These are phyloP conservation scores for Nicator chloris DNA, from an alignment of 2,113 vertebrate species.

Conservation along the genomic window DNA sequence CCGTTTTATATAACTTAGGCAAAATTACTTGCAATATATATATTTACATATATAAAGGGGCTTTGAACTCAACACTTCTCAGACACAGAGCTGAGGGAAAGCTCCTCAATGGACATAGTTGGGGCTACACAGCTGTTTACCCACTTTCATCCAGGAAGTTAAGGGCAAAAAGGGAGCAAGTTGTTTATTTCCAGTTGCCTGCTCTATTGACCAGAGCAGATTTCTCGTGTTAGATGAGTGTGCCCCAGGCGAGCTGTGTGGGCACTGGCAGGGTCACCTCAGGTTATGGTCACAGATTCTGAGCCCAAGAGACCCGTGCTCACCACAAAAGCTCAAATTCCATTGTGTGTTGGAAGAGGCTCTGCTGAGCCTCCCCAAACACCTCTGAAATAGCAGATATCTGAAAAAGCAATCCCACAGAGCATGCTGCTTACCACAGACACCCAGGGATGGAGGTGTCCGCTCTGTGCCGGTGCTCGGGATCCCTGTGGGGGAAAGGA, in stretches of 20 bases:
- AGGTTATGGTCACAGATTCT: neutral
- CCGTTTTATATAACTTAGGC: neutral
- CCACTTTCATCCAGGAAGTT: neutral
- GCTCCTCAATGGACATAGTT: neutral
- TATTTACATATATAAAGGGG: neutral
- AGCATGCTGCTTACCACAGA: rapidly evolving
- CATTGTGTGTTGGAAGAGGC: rapidly evolving
- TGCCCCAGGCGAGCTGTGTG: neutral
- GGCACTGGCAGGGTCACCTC: neutral
- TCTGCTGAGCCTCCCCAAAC: neutral
- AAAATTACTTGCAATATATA: neutral
- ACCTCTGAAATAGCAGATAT: neutral
- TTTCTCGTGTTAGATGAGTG: rapidly evolving
- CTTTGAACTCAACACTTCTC: neutral
- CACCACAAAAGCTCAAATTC: rapidly evolving
- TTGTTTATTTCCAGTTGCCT: neutral
- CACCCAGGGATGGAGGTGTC: neutral
- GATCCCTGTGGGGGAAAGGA: neutral
- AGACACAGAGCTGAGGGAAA: neutral
- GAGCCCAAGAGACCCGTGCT: neutral
- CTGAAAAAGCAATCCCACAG: neutral
- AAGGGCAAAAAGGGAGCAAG: neutral
- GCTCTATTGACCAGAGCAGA: neutral
- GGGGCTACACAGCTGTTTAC: neutral
- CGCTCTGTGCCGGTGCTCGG: neutral